phyloP scores from a whole-genome alignment of 2,888 invertebrate species.

The Ormyrus labotus region DNA sequence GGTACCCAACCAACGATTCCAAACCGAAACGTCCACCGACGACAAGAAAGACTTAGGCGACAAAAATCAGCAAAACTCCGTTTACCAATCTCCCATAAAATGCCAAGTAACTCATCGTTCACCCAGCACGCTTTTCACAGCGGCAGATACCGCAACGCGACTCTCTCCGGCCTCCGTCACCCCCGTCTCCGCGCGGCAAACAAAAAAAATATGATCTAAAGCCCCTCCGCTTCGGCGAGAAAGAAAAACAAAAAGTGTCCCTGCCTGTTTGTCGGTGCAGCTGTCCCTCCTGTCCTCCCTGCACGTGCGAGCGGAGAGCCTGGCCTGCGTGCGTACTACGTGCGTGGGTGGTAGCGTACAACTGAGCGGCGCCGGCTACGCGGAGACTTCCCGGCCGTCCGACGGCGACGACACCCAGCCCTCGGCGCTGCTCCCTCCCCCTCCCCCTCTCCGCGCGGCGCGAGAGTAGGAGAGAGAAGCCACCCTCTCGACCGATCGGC shows the following conservation, averaged over 20 bases:
- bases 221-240: not conserved
- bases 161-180: too few species aligned
- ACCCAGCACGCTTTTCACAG: not conserved
- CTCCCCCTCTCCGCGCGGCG: slow-evolving; percentile 33
- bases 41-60: too few species aligned
- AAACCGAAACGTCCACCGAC: too few species aligned
- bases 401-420: slow-evolving; percentile 25
- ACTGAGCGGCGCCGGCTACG: slow-evolving; percentile 66
- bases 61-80: too few species aligned
- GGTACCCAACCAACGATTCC: too few species aligned
- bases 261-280: not conserved
- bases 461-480: not conserved
- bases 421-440: slow-evolving; percentile 18
- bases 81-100: too few species aligned
- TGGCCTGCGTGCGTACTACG: slow-evolving; percentile 77
- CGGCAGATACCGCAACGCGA: not conserved
- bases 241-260: not conserved
- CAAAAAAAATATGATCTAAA: not conserved
- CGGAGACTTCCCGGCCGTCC: slow-evolving; percentile 18
- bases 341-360: slow-evolving; percentile 77
- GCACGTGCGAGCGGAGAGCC: slow-evolving; percentile 68
- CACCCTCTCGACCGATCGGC: slow-evolving; percentile 57
- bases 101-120: too few species aligned
- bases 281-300: slow-evolving; percentile 73
- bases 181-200: not conserved